Base-by-base conservation (phyloP, 2,113 vertebrate genomes). In the Sebastes schlegelii region DNA sequence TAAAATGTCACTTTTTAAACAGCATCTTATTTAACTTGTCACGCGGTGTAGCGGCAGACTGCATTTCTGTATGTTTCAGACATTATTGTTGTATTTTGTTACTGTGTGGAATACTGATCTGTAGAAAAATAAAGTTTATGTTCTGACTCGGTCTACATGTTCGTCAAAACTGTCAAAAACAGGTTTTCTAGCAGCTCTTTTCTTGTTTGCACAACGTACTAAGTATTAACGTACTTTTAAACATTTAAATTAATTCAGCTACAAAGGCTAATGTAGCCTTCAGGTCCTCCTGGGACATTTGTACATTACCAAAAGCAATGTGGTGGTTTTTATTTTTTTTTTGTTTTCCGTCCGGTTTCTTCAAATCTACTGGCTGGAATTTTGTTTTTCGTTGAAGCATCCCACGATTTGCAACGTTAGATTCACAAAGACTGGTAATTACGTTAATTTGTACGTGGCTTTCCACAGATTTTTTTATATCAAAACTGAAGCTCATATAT, bases 71-170 rank as follows among this genome's bases (percentile, higher is more conserved):
- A 4, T n/a, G 16, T 64, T 74, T 77, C 21, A 12, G 17, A 26
- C 12, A 2, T 13, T 11, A 13, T 17, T 52, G 51, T 43, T 69
- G 54, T 64, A 11, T 79, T 73, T 69, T 84, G 49, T 70, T 76
- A 66, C 61, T 19, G 74, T 77, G 80, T 77, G 60, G 61, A 77
- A 80, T 13, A 34, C 9, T 64, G 51, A 66, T 16, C 26, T 43
- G 64, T 58, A 8, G 52, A 78, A 19, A 61, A 89, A 83, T 85
- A 87, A 76, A 81, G 45, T 5, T 51, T 3, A 54, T 70, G 49
- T 61, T 80, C 42, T 19, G 64, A 69, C 34, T 63, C 64, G 2
- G 6, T 26, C 3, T 51, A 16, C 21, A 16, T 10, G 57, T 16
- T 51, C 5, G 3, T 54, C 14, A 54, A 17, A 21, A 5, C 16